Conservation (phyloP, 2,888 invertebrate genomes). For the Bugula neritina region DNA sequence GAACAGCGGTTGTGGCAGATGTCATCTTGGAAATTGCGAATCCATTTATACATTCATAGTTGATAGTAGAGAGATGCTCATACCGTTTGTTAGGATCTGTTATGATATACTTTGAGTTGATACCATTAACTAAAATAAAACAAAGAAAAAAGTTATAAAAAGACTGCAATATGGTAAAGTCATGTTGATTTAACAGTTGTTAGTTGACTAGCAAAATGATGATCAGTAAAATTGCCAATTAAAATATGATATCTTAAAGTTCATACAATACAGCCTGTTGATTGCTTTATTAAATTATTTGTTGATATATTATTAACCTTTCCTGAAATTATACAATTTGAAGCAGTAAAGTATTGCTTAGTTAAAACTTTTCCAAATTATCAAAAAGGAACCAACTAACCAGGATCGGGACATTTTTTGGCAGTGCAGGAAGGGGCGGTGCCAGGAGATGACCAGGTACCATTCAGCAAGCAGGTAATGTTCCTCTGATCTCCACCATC, state of each 20-base stretch:
- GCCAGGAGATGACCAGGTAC: conserved; percentile 1
- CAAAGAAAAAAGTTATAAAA: no score
- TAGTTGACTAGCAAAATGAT: no score
- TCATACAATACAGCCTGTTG: no score
- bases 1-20: neutral
- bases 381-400: neutral
- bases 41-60: conserved; percentile 14
- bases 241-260: no score
- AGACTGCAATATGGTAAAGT: no score
- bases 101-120: neutral
- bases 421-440: neutral
- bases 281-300: no score
- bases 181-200: no score
- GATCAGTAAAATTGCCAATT: no score
- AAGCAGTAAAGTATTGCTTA: no score
- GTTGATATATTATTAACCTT: no score
- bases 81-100: neutral
- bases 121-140: neutral
- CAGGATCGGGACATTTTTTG: conserved; percentile 12
- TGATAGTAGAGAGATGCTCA: conserved; percentile 12
- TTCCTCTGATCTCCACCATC: neutral
- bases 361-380: no score
- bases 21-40: neutral
- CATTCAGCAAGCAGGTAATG: neutral
- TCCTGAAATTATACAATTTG: no score